A percentile compares a stretch with the other conserved stretches of the same genome.
Evolutionary conservation across 2,113 vertebrate species (phyloP).

Genomic region (Ammodytes dubius): DNA sequence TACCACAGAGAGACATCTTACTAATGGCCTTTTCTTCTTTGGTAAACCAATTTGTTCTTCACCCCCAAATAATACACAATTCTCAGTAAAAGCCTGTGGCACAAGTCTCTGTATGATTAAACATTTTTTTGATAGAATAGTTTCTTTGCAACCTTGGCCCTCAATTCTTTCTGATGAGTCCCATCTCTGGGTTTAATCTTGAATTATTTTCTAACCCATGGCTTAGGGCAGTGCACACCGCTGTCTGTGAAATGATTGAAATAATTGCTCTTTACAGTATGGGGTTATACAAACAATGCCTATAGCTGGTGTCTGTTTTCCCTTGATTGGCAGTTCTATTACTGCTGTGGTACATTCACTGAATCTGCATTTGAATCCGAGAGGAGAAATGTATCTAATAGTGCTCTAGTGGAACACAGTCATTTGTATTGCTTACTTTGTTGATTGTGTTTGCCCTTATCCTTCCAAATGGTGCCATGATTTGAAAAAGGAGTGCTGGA

Average conservation of each 20-base stretch:
- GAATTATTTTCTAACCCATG: conserved; percentile 45
- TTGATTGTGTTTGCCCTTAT: not conserved
- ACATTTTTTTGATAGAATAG: conserved; percentile 21
- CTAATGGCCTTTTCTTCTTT: conserved; percentile 7
- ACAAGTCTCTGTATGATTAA: conserved; percentile 30
- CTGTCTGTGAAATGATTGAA: conserved; percentile 13
- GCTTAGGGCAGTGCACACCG: conserved; percentile 35
- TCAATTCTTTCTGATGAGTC: conserved; percentile 27
- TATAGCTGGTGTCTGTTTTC: conserved; percentile 40
- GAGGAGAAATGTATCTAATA: conserved; percentile 13
- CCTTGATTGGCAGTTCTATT: conserved; percentile 36
- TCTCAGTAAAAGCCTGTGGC: conserved; percentile 15
- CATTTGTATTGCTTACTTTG: conserved; percentile 2
- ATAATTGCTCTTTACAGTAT: conserved; percentile 38
- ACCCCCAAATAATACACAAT: conserved; percentile 15
- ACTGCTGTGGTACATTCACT: conserved; percentile 1
- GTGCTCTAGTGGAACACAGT: conserved; percentile 7
- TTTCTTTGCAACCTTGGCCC: conserved; percentile 29
- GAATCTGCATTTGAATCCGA: conserved; percentile 32
- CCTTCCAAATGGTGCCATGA: conserved; percentile 5
- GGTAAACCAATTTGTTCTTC: conserved; percentile 10
- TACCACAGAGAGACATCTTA: conserved; percentile 20
- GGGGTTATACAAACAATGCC: conserved; percentile 7
- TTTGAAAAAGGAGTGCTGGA: conserved; percentile 20
- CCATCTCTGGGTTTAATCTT: conserved; percentile 52